Evolutionary conservation across 2,888 invertebrate species (phyloP), one percentile per base, ranked within the genome.

Genomic region (Leuctra nigra): DNA sequence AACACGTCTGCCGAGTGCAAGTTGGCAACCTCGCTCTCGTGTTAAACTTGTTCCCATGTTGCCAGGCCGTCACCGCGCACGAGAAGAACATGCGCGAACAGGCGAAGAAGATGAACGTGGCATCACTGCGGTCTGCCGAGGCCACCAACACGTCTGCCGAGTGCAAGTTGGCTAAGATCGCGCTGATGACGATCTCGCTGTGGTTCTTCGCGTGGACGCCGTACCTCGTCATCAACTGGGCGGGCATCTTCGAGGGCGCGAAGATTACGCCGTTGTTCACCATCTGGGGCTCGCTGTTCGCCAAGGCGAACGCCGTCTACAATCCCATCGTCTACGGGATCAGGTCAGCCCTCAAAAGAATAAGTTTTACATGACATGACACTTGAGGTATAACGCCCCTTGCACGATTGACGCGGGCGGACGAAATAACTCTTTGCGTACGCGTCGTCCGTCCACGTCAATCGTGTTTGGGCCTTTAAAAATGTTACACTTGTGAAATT

Each of bases 181-280:
- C 94, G 54, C 75, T 94, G 68, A 89, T 90, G 80, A 93, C 92
- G 60, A 90, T 94, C 66, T 81, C 87, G 0, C 74, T 93, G 63
- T 95, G 92, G 90, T 87, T 93, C 75, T 82, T 91, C 79, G 91
- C 92, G 48, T 95, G 94, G 94, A 90, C 91, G 22, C 92, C 92
- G 7, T 93, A 92, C 68, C 74, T 90, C 63, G 81, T 91, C 54
- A 87, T 91, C 68, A 91, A 91, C 72, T 86, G 79, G 68, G 76
- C 85, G 61, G 91, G 91, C 41, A 82, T 91, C 56, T 89, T 91
- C 68, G 83, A 87, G 66, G 79, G 80, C 57, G 77, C 79, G 41
- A 82, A 80, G 47, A 83, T 91, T 65, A 86, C 80, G 63, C 91
- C 91, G 14, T 75, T 91, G 63, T 84, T 84, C 63, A 90, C 90